A percentile compares a stretch with the other conserved stretches of the same genome.
phyloP scores from a whole-genome alignment of 1,140 invertebrate genomes.

The Bombus affinis region DNA sequence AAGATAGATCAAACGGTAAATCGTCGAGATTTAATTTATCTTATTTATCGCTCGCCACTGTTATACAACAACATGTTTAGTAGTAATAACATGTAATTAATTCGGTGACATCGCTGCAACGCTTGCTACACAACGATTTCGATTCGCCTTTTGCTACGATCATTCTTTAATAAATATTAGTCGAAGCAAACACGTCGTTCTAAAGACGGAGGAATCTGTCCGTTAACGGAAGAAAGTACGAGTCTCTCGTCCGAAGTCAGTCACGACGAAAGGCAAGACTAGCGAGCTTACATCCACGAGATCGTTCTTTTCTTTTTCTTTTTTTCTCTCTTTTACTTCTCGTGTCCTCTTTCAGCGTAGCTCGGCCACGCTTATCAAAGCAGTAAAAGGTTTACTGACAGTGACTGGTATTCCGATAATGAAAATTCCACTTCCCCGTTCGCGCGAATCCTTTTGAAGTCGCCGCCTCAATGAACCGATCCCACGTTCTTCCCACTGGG shows the following conservation, averaged over 20 bases:
- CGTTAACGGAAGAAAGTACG: not conserved
- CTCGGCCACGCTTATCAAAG: constrained; percentile 42
- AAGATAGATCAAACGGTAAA: too few species aligned
- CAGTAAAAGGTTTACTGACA: constrained; percentile 52
- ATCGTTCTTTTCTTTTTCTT: constrained; percentile 4
- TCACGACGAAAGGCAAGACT: not conserved
- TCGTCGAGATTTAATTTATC: too few species aligned
- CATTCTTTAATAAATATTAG: not conserved
- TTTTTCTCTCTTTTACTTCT: not conserved
- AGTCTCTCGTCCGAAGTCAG: not conserved
- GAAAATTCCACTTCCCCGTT: constrained; percentile 40
- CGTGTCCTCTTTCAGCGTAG: constrained; percentile 11
- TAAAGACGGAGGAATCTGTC: not conserved
- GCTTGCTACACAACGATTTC: not conserved
- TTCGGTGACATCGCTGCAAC: too few species aligned
- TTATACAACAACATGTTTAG: too few species aligned
- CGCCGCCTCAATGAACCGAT: constrained; percentile 31
- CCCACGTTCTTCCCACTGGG: not conserved
- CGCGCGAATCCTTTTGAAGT: constrained; percentile 34
- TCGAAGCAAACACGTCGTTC: not conserved
- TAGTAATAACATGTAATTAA: too few species aligned
- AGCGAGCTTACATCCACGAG: constrained; percentile 12
- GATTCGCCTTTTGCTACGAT: not conserved
- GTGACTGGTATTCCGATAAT: constrained; percentile 54
- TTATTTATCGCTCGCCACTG: too few species aligned